Conservation (phyloP, 2,888 invertebrate species). For the Liposcelis brunnea region DNA sequence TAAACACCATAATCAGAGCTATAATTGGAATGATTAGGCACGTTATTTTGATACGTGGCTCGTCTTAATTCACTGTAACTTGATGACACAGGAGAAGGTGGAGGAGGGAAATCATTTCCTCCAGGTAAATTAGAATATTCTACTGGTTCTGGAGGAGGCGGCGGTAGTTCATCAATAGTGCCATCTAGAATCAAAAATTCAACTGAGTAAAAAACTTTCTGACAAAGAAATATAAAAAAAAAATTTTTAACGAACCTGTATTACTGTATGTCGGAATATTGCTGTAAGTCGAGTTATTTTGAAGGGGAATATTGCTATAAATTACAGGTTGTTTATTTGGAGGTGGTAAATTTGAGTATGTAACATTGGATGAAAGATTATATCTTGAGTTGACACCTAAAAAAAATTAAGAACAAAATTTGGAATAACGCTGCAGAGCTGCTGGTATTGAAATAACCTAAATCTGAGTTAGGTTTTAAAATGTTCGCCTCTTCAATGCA, state of each 20-base stretch:
- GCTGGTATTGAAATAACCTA: too few species aligned
- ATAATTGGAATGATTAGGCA: constrained; percentile 27
- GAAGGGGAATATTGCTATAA: constrained; percentile 16
- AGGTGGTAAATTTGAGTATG: constrained; percentile 22
- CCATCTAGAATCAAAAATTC: constrained; percentile 6
- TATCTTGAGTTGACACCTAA: too few species aligned
- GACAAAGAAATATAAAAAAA: not conserved
- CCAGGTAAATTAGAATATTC: constrained; percentile 30
- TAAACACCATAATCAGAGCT: constrained; percentile 38
- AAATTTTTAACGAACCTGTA: constrained; percentile 14
- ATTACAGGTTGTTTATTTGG: constrained; percentile 32
- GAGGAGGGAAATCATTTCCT: constrained; percentile 56
- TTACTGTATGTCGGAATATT: constrained; percentile 18
- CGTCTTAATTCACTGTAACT: constrained; percentile 74
- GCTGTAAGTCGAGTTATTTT: constrained; percentile 15
- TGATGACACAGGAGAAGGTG: constrained; percentile 79
- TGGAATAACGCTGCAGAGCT: not conserved
- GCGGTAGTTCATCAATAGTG: constrained; percentile 40
- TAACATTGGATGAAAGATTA: too few species aligned
- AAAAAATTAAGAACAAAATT: too few species aligned
- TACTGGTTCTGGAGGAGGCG: constrained; percentile 37
- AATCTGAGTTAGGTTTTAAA: too few species aligned
- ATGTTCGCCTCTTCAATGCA: too few species aligned
- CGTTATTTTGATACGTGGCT: constrained; percentile 50
- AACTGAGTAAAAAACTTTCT: not conserved